A percentile compares a stretch with the other conserved stretches of the same genome.
phyloP scores from a whole-genome alignment of 2,888 invertebrate genomes.

The Monopis laevigella region DNA sequence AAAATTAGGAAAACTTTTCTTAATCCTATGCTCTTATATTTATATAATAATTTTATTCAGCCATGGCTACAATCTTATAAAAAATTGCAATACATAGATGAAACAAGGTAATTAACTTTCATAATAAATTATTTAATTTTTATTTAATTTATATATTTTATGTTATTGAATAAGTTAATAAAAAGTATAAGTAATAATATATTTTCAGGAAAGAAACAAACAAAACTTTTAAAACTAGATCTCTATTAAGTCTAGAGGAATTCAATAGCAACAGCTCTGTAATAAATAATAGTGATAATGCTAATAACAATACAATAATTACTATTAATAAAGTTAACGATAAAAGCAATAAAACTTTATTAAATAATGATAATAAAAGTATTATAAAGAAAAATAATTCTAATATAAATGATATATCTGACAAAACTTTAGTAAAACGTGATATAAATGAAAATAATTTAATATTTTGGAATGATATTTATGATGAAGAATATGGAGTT shows the following conservation, averaged over 20 bases:
- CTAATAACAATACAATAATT: neutral
- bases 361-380: neutral
- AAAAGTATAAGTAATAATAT: too few species aligned
- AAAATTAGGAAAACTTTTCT: too few species aligned
- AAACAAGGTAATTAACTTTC: too few species aligned
- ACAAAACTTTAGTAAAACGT: constrained; percentile 32
- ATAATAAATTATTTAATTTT: too few species aligned
- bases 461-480: constrained; percentile 48
- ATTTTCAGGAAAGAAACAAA: neutral
- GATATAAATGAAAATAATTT: constrained; percentile 29
- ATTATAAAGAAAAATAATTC: neutral
- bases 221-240: neutral
- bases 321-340: neutral
- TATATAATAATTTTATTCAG: too few species aligned
- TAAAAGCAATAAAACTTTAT: neutral
- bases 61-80: too few species aligned
- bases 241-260: too few species aligned
- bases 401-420: neutral
- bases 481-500: constrained; percentile 50
- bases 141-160: too few species aligned
- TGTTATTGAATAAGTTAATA: too few species aligned
- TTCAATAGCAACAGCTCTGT: too few species aligned
- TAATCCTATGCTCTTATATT: too few species aligned
- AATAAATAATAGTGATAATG: neutral
- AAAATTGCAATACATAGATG: too few species aligned